Percentiles rank a stretch among this genome's conserved stretches.
These are phyloP conservation scores for Acleris cristana DNA, from an alignment of 2,888 invertebrate genomes.

Conservation along the genomic window DNA sequence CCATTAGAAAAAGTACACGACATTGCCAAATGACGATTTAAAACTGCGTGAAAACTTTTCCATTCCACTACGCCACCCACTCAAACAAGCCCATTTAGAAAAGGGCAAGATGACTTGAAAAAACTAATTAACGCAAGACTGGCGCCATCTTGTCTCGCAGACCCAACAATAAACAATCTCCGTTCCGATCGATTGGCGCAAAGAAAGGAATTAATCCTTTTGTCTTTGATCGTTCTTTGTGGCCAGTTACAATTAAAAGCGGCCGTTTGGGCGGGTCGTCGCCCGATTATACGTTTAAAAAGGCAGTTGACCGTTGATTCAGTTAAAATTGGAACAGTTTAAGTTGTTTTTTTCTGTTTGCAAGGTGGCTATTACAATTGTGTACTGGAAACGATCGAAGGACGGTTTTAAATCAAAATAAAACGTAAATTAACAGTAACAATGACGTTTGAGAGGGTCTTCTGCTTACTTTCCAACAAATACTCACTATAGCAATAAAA, in stretches of 20 bases:
- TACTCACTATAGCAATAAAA: too few species aligned
- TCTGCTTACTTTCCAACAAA: too few species aligned
- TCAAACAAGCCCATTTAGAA: neutral
- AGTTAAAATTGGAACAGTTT: slow-evolving; percentile 29
- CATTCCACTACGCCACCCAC: neutral
- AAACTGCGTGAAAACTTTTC: neutral
- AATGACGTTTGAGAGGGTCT: too few species aligned
- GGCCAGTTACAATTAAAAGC: slow-evolving; percentile 28
- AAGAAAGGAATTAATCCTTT: slow-evolving; percentile 33
- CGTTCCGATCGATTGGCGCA: slow-evolving; percentile 30
- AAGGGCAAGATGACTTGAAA: neutral
- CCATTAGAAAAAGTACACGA: too few species aligned
- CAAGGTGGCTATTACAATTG: slow-evolving; percentile 8
- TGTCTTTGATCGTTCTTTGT: slow-evolving; percentile 34
- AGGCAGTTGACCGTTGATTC: slow-evolving; percentile 30
- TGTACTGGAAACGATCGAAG: too few species aligned
- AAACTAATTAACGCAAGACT: slow-evolving; percentile 9
- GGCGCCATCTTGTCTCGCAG: slow-evolving; percentile 31
- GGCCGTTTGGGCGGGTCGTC: slow-evolving; percentile 26
- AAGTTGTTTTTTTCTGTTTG: slow-evolving; percentile 10
- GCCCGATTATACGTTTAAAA: slow-evolving; percentile 34
- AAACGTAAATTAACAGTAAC: too few species aligned
- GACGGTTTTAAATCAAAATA: too few species aligned
- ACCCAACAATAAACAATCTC: slow-evolving; percentile 17
- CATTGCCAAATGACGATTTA: too few species aligned